Conservation (phyloP, 2,113 vertebrate genomes). For the Tretioscincus oriximinensis region DNA sequence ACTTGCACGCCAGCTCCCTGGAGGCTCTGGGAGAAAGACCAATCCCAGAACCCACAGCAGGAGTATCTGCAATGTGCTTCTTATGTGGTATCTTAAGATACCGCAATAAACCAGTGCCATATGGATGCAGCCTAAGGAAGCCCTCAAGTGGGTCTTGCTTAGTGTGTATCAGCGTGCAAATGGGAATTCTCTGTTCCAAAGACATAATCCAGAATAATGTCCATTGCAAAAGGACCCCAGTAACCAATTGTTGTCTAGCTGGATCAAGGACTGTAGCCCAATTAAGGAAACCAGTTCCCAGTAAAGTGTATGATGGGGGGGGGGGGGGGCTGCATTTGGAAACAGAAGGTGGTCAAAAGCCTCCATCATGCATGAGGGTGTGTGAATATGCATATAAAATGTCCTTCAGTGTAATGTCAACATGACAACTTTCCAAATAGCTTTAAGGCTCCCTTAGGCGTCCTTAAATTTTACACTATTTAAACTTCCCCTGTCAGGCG, state of each 20-base stretch:
- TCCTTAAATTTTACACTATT: constrained; percentile 22
- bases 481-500: not conserved
- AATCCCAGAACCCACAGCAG: no score
- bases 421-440: constrained; percentile 9
- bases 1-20: no score
- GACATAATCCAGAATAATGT: no score
- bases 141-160: no score
- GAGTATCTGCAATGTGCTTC: no score
- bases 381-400: constrained; percentile 9
- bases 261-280: not conserved
- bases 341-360: not conserved
- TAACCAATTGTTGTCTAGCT: not conserved
- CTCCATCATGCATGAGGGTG: not conserved
- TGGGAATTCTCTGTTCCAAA: no score
- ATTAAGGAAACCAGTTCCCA: not conserved
- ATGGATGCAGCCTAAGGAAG: no score
- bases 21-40: no score
- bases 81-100: no score
- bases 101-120: no score
- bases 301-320: not conserved
- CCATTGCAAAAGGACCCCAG: no score
- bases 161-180: no score
- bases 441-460: not conserved
- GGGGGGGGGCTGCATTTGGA: not conserved
- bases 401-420: not conserved